A percentile compares a stretch with the other conserved stretches of the same genome.
These are phyloP conservation scores for Xestia xanthographa DNA, from an alignment of 2,888 invertebrate genomes.

Conservation along the genomic window DNA sequence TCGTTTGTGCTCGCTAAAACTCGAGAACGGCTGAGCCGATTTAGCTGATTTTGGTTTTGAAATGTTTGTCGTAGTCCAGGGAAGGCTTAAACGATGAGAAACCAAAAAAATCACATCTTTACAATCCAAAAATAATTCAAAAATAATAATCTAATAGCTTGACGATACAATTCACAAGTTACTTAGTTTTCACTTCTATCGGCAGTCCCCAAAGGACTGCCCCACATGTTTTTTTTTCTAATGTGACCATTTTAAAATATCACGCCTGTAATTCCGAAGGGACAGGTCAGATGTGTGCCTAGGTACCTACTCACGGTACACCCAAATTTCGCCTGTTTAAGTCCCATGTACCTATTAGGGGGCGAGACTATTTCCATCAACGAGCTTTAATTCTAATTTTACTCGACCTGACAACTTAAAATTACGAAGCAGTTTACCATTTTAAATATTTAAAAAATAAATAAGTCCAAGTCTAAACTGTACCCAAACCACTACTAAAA, in stretches of 20 bases:
- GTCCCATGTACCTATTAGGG: neutral
- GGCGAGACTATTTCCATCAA: neutral
- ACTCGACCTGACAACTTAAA: neutral
- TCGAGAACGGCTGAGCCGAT: no score
- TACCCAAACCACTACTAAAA: neutral
- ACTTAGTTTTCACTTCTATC: no score
- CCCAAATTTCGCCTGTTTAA: neutral
- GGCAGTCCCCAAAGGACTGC: no score
- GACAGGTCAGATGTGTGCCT: neutral
- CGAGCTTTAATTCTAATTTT: neutral
- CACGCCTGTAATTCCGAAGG: neutral
- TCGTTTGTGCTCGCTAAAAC: no score
- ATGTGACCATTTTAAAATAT: neutral
- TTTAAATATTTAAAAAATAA: neutral
- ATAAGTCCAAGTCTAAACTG: slow-evolving; percentile 2
- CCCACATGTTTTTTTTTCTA: neutral
- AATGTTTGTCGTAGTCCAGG: no score
- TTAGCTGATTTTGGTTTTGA: no score
- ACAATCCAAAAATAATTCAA: no score
- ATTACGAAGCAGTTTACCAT: neutral
- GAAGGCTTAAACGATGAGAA: no score
- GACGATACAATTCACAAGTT: no score
- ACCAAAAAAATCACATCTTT: no score
- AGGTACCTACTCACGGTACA: neutral
- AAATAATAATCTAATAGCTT: no score